Evolutionary conservation across 30 jellyfish, hydroid and myxozoan species (phyloP).

Genomic region (Hydra vulgaris): DNA sequence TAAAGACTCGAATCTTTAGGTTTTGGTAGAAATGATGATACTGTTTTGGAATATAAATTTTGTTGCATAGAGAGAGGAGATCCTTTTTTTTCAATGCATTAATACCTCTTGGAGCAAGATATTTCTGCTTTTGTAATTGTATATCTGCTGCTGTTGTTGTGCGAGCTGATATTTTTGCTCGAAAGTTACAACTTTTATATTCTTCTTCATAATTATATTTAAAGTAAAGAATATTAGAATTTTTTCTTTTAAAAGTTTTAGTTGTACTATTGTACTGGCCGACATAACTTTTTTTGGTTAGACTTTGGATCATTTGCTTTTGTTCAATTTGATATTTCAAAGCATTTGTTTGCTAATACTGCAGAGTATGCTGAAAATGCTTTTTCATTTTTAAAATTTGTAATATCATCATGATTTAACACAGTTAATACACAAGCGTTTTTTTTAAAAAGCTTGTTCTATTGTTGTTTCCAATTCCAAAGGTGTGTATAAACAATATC

Average conservation of each 20-base stretch:
- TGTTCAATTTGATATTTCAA: neutral
- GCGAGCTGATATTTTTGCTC: neutral
- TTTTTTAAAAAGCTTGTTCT: neutral
- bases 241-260: neutral
- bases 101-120: too few relatives aligned
- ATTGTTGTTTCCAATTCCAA: constrained; percentile 4
- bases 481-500: constrained; percentile 23
- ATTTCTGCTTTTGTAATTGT: constrained; percentile 4
- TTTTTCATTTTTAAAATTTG: too few relatives aligned
- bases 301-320: neutral
- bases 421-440: neutral
- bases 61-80: too few relatives aligned
- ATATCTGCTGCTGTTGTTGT: constrained; percentile 1
- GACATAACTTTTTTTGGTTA: neutral
- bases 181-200: neutral
- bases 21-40: too few relatives aligned
- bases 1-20: too few relatives aligned
- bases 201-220: too few relatives aligned
- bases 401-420: neutral
- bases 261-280: neutral
- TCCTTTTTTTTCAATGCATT: too few relatives aligned
- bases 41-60: too few relatives aligned
- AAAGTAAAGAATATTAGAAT: neutral
- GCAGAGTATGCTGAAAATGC: too few relatives aligned
- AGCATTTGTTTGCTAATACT: constrained; percentile 1